These are phyloP conservation scores for Speoplatyrhinus poulsoni DNA, from an alignment of 2,113 vertebrate species.

Conservation along the genomic window DNA sequence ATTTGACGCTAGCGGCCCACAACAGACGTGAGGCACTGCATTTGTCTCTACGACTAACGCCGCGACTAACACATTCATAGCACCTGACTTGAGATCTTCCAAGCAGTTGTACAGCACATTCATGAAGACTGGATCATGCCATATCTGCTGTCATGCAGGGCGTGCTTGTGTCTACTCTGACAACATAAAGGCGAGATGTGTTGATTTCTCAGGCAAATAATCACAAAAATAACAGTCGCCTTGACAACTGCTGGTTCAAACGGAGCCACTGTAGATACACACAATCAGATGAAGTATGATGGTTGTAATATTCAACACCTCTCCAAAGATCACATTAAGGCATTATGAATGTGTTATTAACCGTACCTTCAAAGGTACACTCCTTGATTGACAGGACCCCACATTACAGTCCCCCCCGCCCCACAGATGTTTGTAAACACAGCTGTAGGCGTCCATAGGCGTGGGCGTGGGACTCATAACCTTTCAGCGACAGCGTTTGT, in stretches of 20 bases:
- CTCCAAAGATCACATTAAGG: slow-evolving; percentile 50
- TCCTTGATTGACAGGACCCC: no score
- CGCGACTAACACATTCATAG: slow-evolving; percentile 70
- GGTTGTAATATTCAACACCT: slow-evolving; percentile 24
- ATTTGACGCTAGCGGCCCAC: slow-evolving; percentile 51
- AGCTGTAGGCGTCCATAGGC: no score
- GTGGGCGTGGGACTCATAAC: no score
- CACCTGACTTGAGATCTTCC: slow-evolving; percentile 42
- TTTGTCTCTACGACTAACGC: slow-evolving; percentile 15
- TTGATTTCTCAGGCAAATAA: slow-evolving; percentile 40
- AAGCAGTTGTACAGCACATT: slow-evolving; percentile 60
- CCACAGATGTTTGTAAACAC: no score
- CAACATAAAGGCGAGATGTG: slow-evolving; percentile 37
- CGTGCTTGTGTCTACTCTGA: slow-evolving; percentile 58
- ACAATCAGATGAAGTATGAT: slow-evolving; percentile 29
- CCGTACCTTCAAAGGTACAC: slow-evolving; percentile 1
- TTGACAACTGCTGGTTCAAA: slow-evolving; percentile 27
- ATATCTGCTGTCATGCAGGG: slow-evolving; percentile 61
- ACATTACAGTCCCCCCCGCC: no score
- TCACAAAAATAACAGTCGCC: slow-evolving; percentile 48
- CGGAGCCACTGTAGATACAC: slow-evolving; percentile 46
- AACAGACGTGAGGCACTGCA: slow-evolving; percentile 59
- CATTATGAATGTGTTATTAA: slow-evolving; percentile 72
- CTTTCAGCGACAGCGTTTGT: no score
- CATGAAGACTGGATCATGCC: slow-evolving; percentile 60